Conservation (phyloP, 2,797 vertebrate species). For the Cyprinodon diabolis region DNA sequence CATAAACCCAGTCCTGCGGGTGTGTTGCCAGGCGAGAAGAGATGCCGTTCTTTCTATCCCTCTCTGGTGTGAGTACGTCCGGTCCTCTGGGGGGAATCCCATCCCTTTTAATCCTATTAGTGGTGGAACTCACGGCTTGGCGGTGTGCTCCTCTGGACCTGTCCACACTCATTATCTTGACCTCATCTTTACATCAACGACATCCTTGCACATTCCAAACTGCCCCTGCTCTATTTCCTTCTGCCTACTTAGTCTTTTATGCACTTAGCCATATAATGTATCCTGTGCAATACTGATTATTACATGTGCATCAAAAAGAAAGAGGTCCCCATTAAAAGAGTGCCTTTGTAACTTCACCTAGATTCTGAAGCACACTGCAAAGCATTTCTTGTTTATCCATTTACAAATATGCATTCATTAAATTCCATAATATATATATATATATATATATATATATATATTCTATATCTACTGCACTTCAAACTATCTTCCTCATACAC, state of each 20-base stretch:
- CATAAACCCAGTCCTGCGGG: constrained; percentile 57
- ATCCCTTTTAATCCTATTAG: constrained; percentile 80
- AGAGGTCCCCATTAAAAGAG: background rate
- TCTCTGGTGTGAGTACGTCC: constrained; percentile 67
- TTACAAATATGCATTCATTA: background rate
- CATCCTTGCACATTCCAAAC: constrained; percentile 36
- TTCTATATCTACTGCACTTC: background rate
- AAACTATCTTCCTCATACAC: background rate
- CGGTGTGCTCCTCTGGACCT: constrained; percentile 73
- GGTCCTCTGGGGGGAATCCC: constrained; percentile 70
- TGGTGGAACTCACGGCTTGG: constrained; percentile 63
- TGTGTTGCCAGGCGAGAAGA: constrained; percentile 59
- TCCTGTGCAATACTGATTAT: constrained; percentile 5
- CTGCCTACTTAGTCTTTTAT: background rate
- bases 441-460: too few relatives aligned
- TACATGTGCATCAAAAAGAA: constrained; percentile 5
- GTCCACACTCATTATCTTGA: constrained; percentile 80
- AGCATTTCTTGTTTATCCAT: background rate
- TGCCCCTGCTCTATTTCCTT: constrained; percentile 6
- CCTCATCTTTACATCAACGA: constrained; percentile 55
- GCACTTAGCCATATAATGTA: background rate
- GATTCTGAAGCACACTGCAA: background rate
- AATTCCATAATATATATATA: background rate
- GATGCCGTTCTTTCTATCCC: constrained; percentile 58
- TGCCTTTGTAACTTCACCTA: background rate